Evolutionary conservation across 2,113 vertebrate genomes (phyloP).

Genomic region (Petroica traversi): DNA sequence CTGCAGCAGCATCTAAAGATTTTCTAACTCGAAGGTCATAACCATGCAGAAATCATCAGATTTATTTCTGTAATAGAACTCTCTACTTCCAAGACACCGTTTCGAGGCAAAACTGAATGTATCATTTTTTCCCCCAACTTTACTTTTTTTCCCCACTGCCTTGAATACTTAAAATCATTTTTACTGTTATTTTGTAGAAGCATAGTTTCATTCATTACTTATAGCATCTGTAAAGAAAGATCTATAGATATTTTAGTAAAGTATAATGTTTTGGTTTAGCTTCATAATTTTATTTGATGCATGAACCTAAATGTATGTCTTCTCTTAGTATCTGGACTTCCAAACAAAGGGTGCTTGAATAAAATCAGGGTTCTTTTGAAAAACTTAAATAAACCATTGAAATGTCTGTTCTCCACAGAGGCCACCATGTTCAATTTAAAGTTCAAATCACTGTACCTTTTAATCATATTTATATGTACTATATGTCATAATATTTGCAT

Average conservation of each 20-base stretch:
- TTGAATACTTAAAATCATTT: not conserved
- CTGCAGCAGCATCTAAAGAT: not conserved
- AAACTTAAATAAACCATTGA: not conserved
- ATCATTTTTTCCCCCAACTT: not conserved
- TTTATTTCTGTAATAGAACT: not conserved
- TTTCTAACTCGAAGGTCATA: not conserved
- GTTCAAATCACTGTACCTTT: not conserved
- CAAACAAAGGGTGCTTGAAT: not conserved
- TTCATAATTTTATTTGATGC: not conserved
- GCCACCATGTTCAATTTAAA: not conserved
- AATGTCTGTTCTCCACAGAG: not conserved
- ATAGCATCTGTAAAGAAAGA: not conserved
- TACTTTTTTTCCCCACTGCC: not conserved
- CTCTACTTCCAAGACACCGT: not conserved
- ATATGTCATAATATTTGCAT: not conserved
- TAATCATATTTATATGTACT: not conserved
- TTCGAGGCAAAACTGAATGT: not conserved
- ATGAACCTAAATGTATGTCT: not conserved
- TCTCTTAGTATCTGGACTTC: not conserved
- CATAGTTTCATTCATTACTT: not conserved
- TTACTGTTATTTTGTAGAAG: not conserved
- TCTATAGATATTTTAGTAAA: not conserved
- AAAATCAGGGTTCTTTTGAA: not conserved
- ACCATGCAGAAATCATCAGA: not conserved
- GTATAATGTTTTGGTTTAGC: not conserved